Conservation (phyloP, 2,797 vertebrate genomes). For the Anolis apletophallus region DNA sequence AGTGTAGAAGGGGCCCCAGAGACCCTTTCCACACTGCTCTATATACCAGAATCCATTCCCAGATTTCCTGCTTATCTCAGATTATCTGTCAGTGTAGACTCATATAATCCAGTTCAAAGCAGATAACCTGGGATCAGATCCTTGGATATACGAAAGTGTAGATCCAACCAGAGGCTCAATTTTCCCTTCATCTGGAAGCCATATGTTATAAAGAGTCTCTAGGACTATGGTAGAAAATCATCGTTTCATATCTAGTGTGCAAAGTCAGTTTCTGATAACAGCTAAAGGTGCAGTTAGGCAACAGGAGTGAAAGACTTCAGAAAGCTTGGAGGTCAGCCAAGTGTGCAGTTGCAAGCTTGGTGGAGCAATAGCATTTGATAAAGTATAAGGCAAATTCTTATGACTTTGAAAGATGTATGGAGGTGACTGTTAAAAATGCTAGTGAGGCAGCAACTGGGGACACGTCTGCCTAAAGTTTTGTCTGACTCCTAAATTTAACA, state of each 20-base stretch:
- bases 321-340: neutral
- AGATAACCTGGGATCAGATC: too few species aligned
- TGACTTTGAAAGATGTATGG: neutral
- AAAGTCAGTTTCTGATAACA: neutral
- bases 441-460: neutral
- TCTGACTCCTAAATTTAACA: neutral
- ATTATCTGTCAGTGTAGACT: too few species aligned
- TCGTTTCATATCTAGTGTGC: neutral
- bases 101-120: too few species aligned
- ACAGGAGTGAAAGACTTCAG: conserved; percentile 4
- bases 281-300: neutral
- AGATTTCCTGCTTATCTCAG: too few species aligned
- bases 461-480: neutral
- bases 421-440: neutral
- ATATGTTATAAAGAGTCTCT: neutral
- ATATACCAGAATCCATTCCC: too few species aligned
- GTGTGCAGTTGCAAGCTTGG: neutral
- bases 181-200: too few species aligned
- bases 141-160: too few species aligned
- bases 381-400: neutral
- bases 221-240: neutral
- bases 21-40: too few species aligned
- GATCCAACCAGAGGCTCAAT: too few species aligned
- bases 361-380: neutral
- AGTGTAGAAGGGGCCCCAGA: too few species aligned